Percentiles rank a stretch among this genome's conserved stretches.
Evolutionary conservation across 2,113 vertebrate species (phyloP).

Genomic region (Dasyornis broadbenti): DNA sequence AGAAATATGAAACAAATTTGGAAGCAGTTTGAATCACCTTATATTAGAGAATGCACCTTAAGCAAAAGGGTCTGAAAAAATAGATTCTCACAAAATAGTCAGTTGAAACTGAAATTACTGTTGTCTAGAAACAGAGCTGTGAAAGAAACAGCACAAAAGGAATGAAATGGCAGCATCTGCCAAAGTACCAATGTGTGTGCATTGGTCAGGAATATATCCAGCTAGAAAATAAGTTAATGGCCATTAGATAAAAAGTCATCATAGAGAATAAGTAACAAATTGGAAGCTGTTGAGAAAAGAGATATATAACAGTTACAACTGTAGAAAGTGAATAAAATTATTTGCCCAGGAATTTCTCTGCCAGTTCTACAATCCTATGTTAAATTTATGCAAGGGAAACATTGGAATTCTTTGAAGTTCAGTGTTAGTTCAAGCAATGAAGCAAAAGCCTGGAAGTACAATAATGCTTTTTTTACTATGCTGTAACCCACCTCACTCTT

Average conservation of each 20-base stretch:
- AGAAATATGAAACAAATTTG: not conserved
- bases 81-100: not conserved
- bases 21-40: not conserved
- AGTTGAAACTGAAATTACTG: not conserved
- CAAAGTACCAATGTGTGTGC: fast-evolving
- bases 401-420: not conserved
- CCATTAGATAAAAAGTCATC: not conserved
- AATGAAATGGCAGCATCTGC: not conserved
- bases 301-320: not conserved
- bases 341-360: not conserved
- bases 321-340: not conserved
- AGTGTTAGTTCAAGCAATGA: not conserved
- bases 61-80: not conserved
- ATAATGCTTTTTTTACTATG: not conserved
- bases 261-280: not conserved
- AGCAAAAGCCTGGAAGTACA: not conserved
- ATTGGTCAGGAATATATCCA: not conserved
- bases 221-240: not conserved
- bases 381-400: not conserved
- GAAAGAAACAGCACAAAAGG: not conserved
- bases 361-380: not conserved
- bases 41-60: not conserved
- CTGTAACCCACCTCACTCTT: not conserved
- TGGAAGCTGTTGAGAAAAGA: not conserved
- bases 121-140: not conserved